A percentile compares a stretch with the other conserved stretches of the same genome.
These are phyloP conservation scores for Vipera latastei DNA, from an alignment of 2,797 vertebrate genomes.

Conservation along the genomic window DNA sequence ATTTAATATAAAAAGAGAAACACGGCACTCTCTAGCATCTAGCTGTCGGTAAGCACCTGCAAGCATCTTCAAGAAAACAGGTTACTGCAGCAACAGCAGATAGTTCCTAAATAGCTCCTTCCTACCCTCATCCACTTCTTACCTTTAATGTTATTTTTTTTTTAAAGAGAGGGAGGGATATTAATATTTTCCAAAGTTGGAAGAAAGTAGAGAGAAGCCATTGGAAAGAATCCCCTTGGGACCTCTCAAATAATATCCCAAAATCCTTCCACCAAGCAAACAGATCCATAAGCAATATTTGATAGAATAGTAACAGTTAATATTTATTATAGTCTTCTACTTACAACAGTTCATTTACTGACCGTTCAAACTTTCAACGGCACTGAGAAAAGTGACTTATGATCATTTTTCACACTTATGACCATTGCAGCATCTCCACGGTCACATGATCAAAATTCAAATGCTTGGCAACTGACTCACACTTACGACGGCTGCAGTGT, in stretches of 20 bases:
- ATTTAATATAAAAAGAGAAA: background rate
- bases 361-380: background rate
- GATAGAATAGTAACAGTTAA: background rate
- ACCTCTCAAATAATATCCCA: background rate
- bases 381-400: background rate
- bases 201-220: background rate
- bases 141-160: background rate
- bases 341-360: background rate
- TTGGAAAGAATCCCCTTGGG: background rate
- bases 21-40: background rate
- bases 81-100: background rate
- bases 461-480: background rate
- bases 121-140: background rate
- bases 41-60: background rate
- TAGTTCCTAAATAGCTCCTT: background rate
- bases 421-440: background rate
- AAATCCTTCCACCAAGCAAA: background rate
- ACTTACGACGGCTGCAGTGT: background rate
- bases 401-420: background rate
- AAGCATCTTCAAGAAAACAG: background rate
- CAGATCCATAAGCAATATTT: background rate
- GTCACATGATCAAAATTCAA: background rate
- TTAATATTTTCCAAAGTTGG: background rate
- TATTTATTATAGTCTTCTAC: background rate
- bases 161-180: background rate